These are phyloP conservation scores for Agonopterix heracliana DNA, from an alignment of 2,888 invertebrate species.

Conservation along the genomic window DNA sequence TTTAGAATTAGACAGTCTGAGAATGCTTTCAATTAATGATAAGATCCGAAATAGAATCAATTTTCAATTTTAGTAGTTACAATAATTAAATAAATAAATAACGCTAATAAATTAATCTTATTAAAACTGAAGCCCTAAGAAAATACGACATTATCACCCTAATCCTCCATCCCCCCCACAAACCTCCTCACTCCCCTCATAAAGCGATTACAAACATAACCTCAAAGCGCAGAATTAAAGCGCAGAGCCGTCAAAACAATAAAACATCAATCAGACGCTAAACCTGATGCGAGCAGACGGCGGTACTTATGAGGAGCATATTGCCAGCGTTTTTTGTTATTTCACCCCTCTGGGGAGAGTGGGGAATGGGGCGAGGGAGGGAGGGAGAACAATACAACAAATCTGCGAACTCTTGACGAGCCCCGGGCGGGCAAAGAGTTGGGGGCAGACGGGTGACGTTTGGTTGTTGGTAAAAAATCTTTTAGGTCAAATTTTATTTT, in stretches of 20 bases:
- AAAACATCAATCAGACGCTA: conserved; percentile 31
- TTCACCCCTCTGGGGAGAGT: not conserved
- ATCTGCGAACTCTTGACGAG: conserved; percentile 27
- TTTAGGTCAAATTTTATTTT: not conserved
- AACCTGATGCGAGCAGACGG: conserved; percentile 7
- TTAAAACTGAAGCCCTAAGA: too few species aligned
- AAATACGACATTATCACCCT: too few species aligned
- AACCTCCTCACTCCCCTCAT: too few species aligned
- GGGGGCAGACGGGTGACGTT: not conserved
- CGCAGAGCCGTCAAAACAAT: conserved; percentile 31
- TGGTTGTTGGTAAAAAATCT: not conserved
- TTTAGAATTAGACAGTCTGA: too few species aligned
- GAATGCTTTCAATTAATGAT: too few species aligned
- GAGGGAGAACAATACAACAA: conserved; percentile 38
- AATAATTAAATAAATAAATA: too few species aligned
- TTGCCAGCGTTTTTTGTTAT: conserved; percentile 43
- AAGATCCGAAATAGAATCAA: too few species aligned
- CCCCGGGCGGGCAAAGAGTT: conserved; percentile 21
- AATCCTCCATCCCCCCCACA: too few species aligned
- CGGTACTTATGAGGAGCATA: conserved; percentile 48
- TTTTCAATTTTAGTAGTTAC: too few species aligned
- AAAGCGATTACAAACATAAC: too few species aligned
- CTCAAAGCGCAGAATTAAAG: too few species aligned
- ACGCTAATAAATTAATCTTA: too few species aligned
- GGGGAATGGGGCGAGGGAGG: conserved; percentile 10